Evolutionary conservation across 2,797 vertebrate species (phyloP).

Genomic region (Meda fulgida): DNA sequence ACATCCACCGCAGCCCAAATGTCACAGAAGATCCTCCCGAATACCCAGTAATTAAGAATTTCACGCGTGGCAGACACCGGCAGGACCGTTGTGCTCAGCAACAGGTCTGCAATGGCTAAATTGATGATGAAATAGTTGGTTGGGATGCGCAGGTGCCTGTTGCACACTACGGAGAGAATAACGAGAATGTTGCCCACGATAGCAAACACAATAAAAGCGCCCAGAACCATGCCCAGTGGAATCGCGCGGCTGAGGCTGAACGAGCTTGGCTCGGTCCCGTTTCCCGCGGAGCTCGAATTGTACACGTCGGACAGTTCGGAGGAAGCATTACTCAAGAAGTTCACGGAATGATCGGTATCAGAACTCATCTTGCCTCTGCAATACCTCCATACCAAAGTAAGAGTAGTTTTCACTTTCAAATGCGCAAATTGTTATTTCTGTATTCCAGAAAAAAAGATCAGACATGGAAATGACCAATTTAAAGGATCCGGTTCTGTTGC

Average conservation of each 20-base stretch:
- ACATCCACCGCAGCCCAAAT: conserved; percentile 98
- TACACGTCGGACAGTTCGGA: conserved; percentile 77
- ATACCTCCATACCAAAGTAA: conserved; percentile 87
- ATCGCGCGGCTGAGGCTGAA: conserved; percentile 86
- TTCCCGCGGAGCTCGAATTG: conserved; percentile 76
- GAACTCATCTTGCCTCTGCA: conserved; percentile 87
- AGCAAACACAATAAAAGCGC: conserved; percentile 93
- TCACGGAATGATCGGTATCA: conserved; percentile 81
- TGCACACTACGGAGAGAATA: conserved; percentile 95
- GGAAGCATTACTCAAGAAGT: conserved; percentile 83
- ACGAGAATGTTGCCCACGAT: conserved; percentile 96
- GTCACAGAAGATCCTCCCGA: conserved; percentile 94
- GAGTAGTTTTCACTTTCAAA: not conserved
- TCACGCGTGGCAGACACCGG: conserved; percentile 93
- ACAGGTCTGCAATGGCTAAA: conserved; percentile 94
- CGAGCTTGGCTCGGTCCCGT: conserved; percentile 72
- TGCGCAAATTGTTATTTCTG: not conserved
- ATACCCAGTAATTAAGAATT: conserved; percentile 91
- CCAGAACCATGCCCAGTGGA: conserved; percentile 89
- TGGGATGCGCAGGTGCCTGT: conserved; percentile 93
- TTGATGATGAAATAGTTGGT: conserved; percentile 98
- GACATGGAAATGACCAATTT: not conserved
- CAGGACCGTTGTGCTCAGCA: conserved; percentile 92
- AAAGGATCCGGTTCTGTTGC: not conserved
- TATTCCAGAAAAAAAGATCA: not conserved